Evolutionary conservation across 2,113 vertebrate species (phyloP), one percentile per base, ranked within the genome.

Genomic region (Oreochromis niloticus): DNA sequence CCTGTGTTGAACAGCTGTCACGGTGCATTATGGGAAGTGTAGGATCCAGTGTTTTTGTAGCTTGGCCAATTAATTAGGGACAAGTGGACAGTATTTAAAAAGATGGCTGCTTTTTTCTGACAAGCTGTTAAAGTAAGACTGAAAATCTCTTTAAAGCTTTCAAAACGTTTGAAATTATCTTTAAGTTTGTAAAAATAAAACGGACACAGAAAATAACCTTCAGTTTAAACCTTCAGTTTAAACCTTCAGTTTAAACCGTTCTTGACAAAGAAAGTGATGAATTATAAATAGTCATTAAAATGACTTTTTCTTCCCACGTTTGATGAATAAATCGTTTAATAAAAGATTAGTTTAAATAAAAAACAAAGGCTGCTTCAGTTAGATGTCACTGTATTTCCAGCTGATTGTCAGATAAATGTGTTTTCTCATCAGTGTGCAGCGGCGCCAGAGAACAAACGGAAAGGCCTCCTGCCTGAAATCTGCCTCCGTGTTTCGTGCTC

Each of bases 91-190:
- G 16, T 66, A 2, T 39, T 66, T 66, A 36, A 16, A 32, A 16
- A 17, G 11, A 13, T 7, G 4, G 17, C 59, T 63, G 30, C 6
- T 48, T 73, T 27, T 48, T 73, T 1, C 68, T 73, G 17, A 66
- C 1, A 2, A 73, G 41, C 14, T 73, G 7, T 73, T 9, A 27
- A 24, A 24, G 0, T 17, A 46, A 3, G 8, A 46, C 39, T 27
- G 8, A 16, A 14, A 73, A 24, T 73, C 11, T 46, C 17, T 61
- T 17, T 32, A 61, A 36, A 13, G 12, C 12, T 66, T 39, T 39
- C 10, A 13, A 68, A 41, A 5, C 7, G 8, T 0, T 43, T 43
- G 3, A 3, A 0, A 66, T 66, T 1, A 63, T 36, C 4, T n/a
- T 66, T 13, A 3, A 39, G 7, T 36, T 39, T n/a, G 4, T 43